Percentiles rank a stretch among this genome's conserved stretches.
Evolutionary conservation across 2,888 invertebrate species (phyloP).

Genomic region (Leptinotarsa rubiginosa): DNA sequence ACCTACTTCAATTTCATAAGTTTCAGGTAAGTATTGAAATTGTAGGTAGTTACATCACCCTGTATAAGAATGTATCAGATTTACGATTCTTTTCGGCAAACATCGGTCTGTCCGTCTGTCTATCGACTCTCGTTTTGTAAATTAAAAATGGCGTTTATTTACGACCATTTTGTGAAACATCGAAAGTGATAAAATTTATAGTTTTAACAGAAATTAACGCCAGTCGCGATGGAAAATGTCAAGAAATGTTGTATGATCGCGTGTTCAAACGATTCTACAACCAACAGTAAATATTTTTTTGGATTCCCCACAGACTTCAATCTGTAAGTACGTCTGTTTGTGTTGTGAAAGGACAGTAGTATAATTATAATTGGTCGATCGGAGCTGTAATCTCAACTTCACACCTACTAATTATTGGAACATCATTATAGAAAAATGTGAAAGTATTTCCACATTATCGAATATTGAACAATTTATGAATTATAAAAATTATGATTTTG

Average conservation of each 20-base stretch:
- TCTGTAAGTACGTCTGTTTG: slow-evolving; percentile 39
- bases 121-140: slow-evolving; percentile 33
- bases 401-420: no score
- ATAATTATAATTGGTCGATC: no score
- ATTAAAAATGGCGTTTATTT: slow-evolving; percentile 28
- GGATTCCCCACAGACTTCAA: slow-evolving; percentile 37
- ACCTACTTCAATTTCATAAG: no score
- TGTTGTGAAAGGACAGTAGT: neutral
- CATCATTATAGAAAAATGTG: no score
- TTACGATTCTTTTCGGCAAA: slow-evolving; percentile 31
- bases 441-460: no score
- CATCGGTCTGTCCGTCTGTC: slow-evolving; percentile 38
- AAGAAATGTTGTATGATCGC: slow-evolving; percentile 8
- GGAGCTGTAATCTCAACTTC: no score
- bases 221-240: slow-evolving; percentile 2
- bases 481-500: no score
- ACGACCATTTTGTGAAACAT: slow-evolving; percentile 19
- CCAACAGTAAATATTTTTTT: slow-evolving; percentile 1
- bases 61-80: neutral
- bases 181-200: neutral
- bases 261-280: neutral
- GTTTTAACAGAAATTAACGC: neutral
- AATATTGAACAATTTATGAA: no score
- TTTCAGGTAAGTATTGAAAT: no score
- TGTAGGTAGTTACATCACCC: neutral